A percentile compares a stretch with the other conserved stretches of the same genome.
These are phyloP conservation scores for Marmota monax DNA, from an alignment of 2,113 vertebrate species.

Conservation along the genomic window DNA sequence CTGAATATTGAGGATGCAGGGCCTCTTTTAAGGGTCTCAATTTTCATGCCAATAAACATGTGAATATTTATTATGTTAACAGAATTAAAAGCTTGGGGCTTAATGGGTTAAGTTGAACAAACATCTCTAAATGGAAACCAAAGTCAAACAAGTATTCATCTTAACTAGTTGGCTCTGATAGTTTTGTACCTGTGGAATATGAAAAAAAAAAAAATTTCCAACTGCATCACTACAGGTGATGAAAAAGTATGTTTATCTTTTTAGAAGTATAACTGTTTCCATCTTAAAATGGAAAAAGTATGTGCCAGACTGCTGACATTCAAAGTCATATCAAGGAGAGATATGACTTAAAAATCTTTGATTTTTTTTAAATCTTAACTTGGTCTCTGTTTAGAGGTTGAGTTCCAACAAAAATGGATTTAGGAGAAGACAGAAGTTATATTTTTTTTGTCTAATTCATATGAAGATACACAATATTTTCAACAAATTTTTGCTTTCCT, in stretches of 20 bases:
- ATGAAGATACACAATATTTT: conserved; percentile 2
- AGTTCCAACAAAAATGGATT: background rate
- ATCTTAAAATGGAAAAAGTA: conserved; percentile 37
- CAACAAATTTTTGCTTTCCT: conserved; percentile 18
- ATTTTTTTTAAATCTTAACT: background rate
- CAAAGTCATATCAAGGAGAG: background rate
- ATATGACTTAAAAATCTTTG: background rate
- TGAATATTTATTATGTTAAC: background rate
- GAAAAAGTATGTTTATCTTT: conserved; percentile 35
- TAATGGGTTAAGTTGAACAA: background rate
- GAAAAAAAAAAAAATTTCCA: conserved; percentile 19
- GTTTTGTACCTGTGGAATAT: background rate
- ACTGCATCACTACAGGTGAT: background rate
- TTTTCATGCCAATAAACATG: background rate
- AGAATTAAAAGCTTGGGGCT: background rate
- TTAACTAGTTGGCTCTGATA: conserved; percentile 26
- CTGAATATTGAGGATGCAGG: background rate
- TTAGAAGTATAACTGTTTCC: conserved; percentile 1
- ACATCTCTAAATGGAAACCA: conserved; percentile 54
- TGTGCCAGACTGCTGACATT: background rate
- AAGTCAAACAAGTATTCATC: conserved; percentile 41
- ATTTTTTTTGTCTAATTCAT: background rate
- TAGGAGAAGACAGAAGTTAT: background rate
- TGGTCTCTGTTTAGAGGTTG: background rate
- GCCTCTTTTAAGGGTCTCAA: background rate